Evolutionary conservation across 2,888 invertebrate species (phyloP).

Genomic region (Clunio marinus): DNA sequence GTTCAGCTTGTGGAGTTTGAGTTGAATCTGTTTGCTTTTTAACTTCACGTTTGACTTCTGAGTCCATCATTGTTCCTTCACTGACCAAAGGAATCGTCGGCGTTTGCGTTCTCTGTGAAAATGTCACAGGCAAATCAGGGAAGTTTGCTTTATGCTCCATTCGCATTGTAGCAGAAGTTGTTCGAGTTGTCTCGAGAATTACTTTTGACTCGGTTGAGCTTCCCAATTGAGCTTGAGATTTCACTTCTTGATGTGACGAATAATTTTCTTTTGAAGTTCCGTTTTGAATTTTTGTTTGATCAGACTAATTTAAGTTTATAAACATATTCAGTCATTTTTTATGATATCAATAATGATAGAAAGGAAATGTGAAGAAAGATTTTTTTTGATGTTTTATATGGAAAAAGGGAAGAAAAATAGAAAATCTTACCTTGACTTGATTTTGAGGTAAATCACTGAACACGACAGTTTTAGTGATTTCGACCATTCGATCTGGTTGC

Average conservation of each 20-base stretch:
- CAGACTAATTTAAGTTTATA: constrained; percentile 25
- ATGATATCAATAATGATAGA: background rate
- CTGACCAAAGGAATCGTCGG: constrained; percentile 31
- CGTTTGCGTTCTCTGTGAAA: constrained; percentile 41
- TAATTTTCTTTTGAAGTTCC: background rate
- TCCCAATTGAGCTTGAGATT: constrained; percentile 48
- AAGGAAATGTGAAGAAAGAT: constrained; percentile 1
- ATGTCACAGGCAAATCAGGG: constrained; percentile 44
- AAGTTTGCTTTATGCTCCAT: constrained; percentile 51
- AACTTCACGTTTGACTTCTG: constrained; percentile 41
- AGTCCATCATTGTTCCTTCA: constrained; percentile 36
- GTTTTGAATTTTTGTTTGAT: constrained; percentile 17
- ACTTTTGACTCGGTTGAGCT: constrained; percentile 51
- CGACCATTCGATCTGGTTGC: constrained; percentile 60
- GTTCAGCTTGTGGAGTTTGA: constrained; percentile 42
- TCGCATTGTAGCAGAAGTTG: constrained; percentile 52
- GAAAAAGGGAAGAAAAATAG: constrained; percentile 4
- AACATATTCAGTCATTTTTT: background rate
- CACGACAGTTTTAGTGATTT: constrained; percentile 62
- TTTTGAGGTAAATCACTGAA: constrained; percentile 54
- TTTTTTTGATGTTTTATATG: too few species aligned
- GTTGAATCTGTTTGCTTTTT: constrained; percentile 44
- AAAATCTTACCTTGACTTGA: constrained; percentile 37
- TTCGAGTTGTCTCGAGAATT: constrained; percentile 52
- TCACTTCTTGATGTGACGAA: constrained; percentile 42